Evolutionary conservation across 1,140 invertebrate species (phyloP).

Genomic region (Lucilia sericata): DNA sequence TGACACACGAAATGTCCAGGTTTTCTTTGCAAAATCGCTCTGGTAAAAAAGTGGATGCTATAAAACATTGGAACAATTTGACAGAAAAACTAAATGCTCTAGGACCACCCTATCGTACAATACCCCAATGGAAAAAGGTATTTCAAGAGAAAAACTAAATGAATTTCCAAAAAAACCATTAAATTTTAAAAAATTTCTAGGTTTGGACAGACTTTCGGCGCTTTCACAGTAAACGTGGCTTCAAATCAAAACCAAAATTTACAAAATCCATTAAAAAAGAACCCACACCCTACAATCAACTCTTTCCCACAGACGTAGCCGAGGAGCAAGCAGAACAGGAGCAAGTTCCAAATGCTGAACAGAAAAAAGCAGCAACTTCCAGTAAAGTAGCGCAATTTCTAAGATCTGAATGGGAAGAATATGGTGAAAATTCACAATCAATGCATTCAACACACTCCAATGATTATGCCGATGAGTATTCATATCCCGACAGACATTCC

Average conservation of each 20-base stretch:
- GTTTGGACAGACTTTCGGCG: constrained; percentile 21
- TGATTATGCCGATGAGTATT: constrained; percentile 13
- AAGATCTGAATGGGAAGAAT: not conserved
- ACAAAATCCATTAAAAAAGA: not conserved
- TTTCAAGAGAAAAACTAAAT: not conserved
- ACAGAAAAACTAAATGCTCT: not conserved
- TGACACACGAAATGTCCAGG: not conserved
- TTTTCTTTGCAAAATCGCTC: not conserved
- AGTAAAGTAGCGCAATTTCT: not conserved
- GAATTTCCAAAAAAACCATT: not conserved
- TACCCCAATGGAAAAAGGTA: constrained; percentile 30
- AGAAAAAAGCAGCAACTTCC: not conserved
- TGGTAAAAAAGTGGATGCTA: not conserved
- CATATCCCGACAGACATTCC: not conserved
- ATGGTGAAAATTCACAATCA: not conserved
- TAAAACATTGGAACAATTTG: not conserved
- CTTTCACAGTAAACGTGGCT: not conserved
- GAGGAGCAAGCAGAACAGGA: not conserved
- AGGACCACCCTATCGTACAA: constrained; percentile 3
- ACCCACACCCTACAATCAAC: not conserved
- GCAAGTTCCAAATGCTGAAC: not conserved
- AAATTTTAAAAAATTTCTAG: not conserved
- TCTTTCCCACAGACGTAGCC: not conserved
- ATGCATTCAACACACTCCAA: not conserved
- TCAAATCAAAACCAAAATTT: not conserved